Evolutionary conservation across 2,797 vertebrate genomes (phyloP), one percentile per base, ranked within the genome.

Genomic region (Pyrocephalus nanus): DNA sequence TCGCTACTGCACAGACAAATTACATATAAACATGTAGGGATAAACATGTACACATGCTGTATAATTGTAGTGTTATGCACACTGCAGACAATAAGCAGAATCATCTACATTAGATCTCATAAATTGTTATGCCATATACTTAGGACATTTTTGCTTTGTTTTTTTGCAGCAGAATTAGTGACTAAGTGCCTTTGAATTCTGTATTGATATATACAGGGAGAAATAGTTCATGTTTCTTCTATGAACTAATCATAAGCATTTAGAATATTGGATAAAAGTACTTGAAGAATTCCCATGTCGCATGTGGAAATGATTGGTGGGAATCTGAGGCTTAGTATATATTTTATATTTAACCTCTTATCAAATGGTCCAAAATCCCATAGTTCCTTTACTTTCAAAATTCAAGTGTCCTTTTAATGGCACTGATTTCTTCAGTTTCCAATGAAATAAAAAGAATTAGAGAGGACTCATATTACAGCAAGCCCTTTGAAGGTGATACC

Each of bases 161-260:
- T 87, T 91, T 95, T 93, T 93, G 53, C 54, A 89, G 43, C 7
- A 95, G 60, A 96, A 90, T 95, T 84, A 86, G 57, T 69, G 76
- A 92, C 62, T 72, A 61, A 94, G 43, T 86, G 40, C n/a, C 15
- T 97, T 97, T 95, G 93, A 94, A 96, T 95, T 96, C 48, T 85
- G 57, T 74, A 74, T 62, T 82, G 86, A 86, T 93, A 74, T 93
- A 95, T 42, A 74, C 25, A 60, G 53, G 71, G 51, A 89, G 78
- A 95, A 95, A 96, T 9, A 93, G 65, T 57, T 94, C 72, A 40
- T 57, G 61, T 86, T 87, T 93, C 64, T 94, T 91, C 71, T 88
- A 88, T 77, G 82, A 97, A 96, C 53, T 86, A 87, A 90, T 95
- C 30, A 29, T 58, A 95, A 95, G 12, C 73, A 82, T 85, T 93